Conservation (phyloP, 2,113 vertebrate genomes). For the Salvator merianae region DNA sequence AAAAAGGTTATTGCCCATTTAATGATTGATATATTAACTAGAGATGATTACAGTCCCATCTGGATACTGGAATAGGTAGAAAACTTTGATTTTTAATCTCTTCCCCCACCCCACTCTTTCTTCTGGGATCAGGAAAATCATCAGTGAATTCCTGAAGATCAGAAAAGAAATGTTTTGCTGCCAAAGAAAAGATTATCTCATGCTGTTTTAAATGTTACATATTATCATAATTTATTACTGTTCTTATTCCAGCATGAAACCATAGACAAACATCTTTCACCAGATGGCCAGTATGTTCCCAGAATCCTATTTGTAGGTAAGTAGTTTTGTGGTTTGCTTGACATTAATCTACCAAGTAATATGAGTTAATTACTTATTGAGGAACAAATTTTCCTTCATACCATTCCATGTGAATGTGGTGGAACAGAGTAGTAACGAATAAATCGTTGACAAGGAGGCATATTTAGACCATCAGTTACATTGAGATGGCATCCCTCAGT, state of each 20-base stretch:
- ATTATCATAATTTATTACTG: background rate
- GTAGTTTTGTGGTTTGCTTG: conserved; percentile 48
- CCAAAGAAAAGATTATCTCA: no score
- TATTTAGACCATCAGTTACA: background rate
- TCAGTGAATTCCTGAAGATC: no score
- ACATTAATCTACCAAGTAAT: background rate
- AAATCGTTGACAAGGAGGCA: background rate
- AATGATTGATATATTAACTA: no score
- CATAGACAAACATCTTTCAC: conserved; percentile 92
- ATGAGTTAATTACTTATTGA: background rate
- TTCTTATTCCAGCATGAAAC: conserved; percentile 87
- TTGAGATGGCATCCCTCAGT: background rate
- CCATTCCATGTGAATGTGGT: background rate
- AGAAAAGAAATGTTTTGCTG: no score
- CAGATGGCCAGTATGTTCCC: conserved; percentile 95
- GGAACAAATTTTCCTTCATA: background rate
- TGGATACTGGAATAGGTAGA: no score
- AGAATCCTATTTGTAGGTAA: conserved; percentile 94
- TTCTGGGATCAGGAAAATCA: no score
- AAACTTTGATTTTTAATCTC: no score
- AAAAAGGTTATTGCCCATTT: no score
- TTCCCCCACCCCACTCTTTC: no score
- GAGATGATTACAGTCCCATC: no score
- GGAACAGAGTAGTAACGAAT: background rate
- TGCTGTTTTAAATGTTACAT: background rate